These are phyloP conservation scores for Platypus cylindrus DNA, from an alignment of 2,888 invertebrate species.

Conservation along the genomic window DNA sequence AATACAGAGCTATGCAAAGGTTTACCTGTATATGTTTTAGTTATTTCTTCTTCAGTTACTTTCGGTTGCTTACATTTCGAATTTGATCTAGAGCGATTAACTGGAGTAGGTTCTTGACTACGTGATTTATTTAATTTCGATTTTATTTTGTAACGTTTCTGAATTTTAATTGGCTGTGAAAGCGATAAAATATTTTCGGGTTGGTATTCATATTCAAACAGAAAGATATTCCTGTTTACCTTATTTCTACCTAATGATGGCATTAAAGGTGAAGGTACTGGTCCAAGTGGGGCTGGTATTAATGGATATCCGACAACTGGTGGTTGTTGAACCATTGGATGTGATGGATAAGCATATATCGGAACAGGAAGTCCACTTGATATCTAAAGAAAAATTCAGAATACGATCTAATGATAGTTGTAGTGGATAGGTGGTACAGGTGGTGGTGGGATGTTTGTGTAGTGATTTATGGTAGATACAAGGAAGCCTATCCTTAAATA, in stretches of 20 bases:
- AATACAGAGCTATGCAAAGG: neutral
- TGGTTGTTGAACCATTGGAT: conserved; percentile 23
- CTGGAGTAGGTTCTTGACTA: conserved; percentile 18
- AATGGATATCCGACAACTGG: conserved; percentile 26
- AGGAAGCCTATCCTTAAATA: no score
- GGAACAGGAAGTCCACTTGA: conserved; percentile 25
- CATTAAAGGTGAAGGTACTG: conserved; percentile 31
- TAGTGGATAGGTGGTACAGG: conserved; percentile 5
- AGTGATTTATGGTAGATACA: no score
- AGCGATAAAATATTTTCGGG: neutral
- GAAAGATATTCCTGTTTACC: neutral
- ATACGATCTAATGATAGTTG: no score
- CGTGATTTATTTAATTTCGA: conserved; percentile 16
- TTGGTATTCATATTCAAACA: neutral
- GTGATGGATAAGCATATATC: conserved; percentile 26
- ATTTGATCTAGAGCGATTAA: conserved; percentile 19
- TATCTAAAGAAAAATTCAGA: conserved; percentile 21
- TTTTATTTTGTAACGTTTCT: conserved; percentile 15
- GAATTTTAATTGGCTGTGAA: conserved; percentile 12
- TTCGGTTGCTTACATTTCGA: conserved; percentile 21
- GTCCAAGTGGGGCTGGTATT: conserved; percentile 31
- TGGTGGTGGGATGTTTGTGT: no score
- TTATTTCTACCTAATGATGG: conserved; percentile 21
- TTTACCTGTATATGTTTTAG: conserved; percentile 43
- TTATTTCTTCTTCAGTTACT: conserved; percentile 41